Evolutionary conservation across 2,113 vertebrate genomes (phyloP).

Genomic region (Sminthopsis crassicaudata): DNA sequence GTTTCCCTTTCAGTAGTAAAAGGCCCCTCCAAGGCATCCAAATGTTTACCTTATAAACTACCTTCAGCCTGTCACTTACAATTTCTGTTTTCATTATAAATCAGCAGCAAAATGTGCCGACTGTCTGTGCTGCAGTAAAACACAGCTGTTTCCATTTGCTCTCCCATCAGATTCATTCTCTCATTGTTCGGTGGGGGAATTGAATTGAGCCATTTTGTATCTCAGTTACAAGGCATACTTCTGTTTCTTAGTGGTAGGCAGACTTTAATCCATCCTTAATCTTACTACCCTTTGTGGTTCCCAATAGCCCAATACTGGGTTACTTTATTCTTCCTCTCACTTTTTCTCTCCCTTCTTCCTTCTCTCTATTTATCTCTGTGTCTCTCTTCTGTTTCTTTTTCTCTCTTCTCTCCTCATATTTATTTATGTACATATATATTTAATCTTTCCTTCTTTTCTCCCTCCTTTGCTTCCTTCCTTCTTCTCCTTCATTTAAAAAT

Average conservation of each 20-base stretch:
- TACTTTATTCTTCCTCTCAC: neutral
- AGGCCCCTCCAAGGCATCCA: slow-evolving; percentile 47
- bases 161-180: slow-evolving; percentile 57
- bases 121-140: slow-evolving; percentile 67
- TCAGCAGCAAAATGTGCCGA: slow-evolving; percentile 65
- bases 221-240: slow-evolving; percentile 43
- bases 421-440: too few species aligned
- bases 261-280: slow-evolving; percentile 54
- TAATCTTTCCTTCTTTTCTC: too few species aligned
- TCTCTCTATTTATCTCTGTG: neutral
- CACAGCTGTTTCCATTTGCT: slow-evolving; percentile 66
- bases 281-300: slow-evolving; percentile 40
- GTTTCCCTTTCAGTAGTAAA: slow-evolving; percentile 52
- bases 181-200: slow-evolving; percentile 54
- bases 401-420: neutral
- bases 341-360: neutral
- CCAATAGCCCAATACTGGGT: neutral
- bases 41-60: slow-evolving; percentile 66
- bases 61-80: slow-evolving; percentile 71
- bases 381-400: neutral
- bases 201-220: slow-evolving; percentile 55
- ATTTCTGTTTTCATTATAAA: slow-evolving; percentile 73
- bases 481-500: neutral
- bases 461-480: neutral
- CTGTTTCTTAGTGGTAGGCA: slow-evolving; percentile 57